Evolutionary conservation across 1,140 invertebrate genomes (phyloP), one percentile per base, ranked within the genome.

Genomic region (Rhynchophorus ferrugineus): DNA sequence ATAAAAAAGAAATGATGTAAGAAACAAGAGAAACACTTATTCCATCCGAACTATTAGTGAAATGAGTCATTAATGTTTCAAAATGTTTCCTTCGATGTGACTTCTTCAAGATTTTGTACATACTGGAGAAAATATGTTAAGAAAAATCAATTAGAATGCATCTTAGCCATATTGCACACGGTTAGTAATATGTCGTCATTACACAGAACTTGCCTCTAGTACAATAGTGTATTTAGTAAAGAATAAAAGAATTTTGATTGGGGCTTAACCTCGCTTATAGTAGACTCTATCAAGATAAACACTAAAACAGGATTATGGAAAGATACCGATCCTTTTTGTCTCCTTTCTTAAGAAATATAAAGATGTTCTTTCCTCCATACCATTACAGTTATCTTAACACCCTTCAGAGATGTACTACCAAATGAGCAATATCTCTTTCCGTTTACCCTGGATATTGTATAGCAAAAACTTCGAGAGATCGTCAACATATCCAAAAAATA

Each of bases 91-190:
- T 78, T 74, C 19, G 76, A 71, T 57, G 80, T 73, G 6, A 91
- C 69, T 3, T 78, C 79, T 35, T 83, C 77, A 58, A 81, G 78
- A 53, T 72, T 73, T 36, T 73, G 63, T 14, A 92, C 75, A 72
- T 89, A 91, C 52, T 81, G 78, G 34, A 81, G 82, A 53, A 94
- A 72, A 74, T 91, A 91, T 60, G 75, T 75, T 35, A 69, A 66
- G 61, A 84, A 88, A 71, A 91, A 92, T 54, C 75, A 77, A 29
- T 75, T 61, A 72, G 89, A 87, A 72, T 91, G 83, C 2, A 91
- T 86, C 52, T 80, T 76, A 2, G 88, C 85, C 81, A 93, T 84
- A 64, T 86, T 86, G 69, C 87, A 88, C 53, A 91, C 75, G 3
- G 83, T 82, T 16, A 78, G 71, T 22, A 82, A 76, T 56, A 90